These are phyloP conservation scores for Sorex maritimensis DNA, from an alignment of 2,797 vertebrate species.

Conservation along the genomic window DNA sequence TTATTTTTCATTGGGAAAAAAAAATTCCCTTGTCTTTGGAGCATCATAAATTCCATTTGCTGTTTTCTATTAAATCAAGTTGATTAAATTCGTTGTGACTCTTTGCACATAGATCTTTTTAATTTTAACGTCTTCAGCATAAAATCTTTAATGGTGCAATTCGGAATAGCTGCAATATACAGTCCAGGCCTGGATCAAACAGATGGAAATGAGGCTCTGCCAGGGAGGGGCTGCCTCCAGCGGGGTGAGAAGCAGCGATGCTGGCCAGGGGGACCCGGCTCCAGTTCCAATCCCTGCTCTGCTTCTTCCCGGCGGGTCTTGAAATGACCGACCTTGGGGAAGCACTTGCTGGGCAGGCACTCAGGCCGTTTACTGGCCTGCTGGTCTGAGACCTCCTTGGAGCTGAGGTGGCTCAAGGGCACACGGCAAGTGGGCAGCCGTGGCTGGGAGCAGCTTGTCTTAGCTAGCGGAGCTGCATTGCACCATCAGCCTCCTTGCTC, in stretches of 20 bases:
- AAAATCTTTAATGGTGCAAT: conserved; percentile 92
- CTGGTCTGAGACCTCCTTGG: too few species aligned
- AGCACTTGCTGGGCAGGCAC: not conserved
- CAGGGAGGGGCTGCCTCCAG: not conserved
- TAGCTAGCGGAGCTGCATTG: not conserved
- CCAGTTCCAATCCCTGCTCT: not conserved
- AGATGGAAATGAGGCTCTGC: conserved; percentile 88
- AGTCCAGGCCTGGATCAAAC: conserved; percentile 87
- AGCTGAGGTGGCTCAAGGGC: not conserved
- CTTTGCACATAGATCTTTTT: conserved; percentile 93
- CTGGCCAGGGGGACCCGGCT: not conserved
- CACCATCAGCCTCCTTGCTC: not conserved
- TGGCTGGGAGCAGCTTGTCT: not conserved
- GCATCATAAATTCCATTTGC: conserved; percentile 93
- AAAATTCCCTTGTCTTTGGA: conserved; percentile 90
- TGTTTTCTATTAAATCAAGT: conserved; percentile 93
- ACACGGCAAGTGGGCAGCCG: not conserved
- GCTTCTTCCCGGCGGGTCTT: not conserved
- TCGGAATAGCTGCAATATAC: conserved; percentile 89
- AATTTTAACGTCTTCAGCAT: conserved; percentile 92
- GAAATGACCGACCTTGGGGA: too few species aligned
- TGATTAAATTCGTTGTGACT: conserved; percentile 93
- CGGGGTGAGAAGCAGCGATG: not conserved
- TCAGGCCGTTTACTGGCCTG: too few species aligned
- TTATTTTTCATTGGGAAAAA: conserved; percentile 87